phyloP scores from a whole-genome alignment of 2,797 vertebrate genomes.

The Gallinago stenura region DNA sequence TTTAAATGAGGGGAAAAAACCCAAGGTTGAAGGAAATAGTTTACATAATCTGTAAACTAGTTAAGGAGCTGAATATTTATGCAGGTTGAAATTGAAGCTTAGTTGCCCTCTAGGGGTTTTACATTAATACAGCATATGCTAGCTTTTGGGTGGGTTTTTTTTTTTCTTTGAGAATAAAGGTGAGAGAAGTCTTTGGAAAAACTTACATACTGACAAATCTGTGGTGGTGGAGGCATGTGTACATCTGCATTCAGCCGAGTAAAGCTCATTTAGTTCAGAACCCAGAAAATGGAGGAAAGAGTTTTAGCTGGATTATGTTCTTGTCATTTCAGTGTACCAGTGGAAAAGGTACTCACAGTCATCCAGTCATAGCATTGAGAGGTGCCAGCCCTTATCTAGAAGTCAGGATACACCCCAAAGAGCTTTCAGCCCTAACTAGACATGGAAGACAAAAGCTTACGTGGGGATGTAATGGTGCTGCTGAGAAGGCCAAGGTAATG shows the following conservation, averaged over 20 bases:
- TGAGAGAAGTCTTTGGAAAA: conserved; percentile 42
- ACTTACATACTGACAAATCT: conserved; percentile 41
- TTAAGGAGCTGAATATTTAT: conserved; percentile 67
- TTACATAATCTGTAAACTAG: conserved; percentile 58
- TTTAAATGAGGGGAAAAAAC: conserved; percentile 56
- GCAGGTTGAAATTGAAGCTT: conserved; percentile 74
- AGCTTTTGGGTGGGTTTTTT: conserved; percentile 20
- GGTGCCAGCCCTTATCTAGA: fast-evolving
- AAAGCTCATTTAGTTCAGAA: not conserved
- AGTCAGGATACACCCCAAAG: not conserved
- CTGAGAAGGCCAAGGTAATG: not conserved
- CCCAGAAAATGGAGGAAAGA: not conserved
- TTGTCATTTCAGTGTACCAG: not conserved
- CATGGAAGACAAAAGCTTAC: not conserved
- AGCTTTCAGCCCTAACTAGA: not conserved
- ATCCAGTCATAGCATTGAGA: not conserved
- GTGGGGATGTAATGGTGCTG: not conserved
- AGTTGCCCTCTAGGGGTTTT: conserved; percentile 83
- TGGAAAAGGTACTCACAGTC: not conserved
- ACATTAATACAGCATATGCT: conserved; percentile 74
- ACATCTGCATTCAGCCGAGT: conserved; percentile 21
- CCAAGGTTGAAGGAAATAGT: conserved; percentile 54
- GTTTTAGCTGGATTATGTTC: not conserved
- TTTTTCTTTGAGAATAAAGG: conserved; percentile 43
- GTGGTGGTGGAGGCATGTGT: conserved; percentile 47